Base-by-base conservation (phyloP, 2,797 vertebrate species). In the Syngnathus acus region DNA sequence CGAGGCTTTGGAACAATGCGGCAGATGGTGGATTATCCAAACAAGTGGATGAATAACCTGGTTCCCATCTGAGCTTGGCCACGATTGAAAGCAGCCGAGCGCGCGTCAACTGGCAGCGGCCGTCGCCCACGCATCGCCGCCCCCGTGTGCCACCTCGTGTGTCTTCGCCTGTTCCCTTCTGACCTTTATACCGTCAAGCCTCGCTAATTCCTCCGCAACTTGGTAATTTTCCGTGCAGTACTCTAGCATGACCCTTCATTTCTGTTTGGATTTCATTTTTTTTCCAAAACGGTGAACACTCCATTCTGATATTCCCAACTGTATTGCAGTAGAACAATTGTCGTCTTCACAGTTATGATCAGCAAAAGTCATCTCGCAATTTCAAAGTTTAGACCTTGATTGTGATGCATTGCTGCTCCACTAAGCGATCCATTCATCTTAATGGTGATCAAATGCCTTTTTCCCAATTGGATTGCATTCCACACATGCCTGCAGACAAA, bases 21-120 rank as follows among this genome's bases (percentile, higher is more conserved):
- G 84, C 90, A 92, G 90, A 91, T 91, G 91, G 91, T 80, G 82
- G 80, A 88, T 88, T 86, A 88, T 87, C 85, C 86, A 89, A 89
- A 89, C 86, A 90, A 89, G 85, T 70, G 75, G 72, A 85, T 86
- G 89, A 86, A 89, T 91, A 89, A 90, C 85, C 87, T 81, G 79
- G 69, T 83, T 75, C 83, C 83, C 83, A 70, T 76, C 84, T 86
- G 87, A 10, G 79, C 63, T 74, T 80, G 79, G 85, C 64, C 76
- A 66, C 68, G 57, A 78, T 80, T 65, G 75, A 82, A 76, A 75
- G 75, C 59, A 69, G 70, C 79, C 78, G 72, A 69, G 65, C 70
- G 70, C 40, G 74, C 75, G 72, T 81, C 78, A 62, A 47, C 68
- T 80, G 78, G 79, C 82, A 86, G 76, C 82, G 74, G 74, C 80